These are phyloP conservation scores for Doryteuthis pealeii DNA, from an alignment of 1,140 invertebrate genomes.

Conservation along the genomic window DNA sequence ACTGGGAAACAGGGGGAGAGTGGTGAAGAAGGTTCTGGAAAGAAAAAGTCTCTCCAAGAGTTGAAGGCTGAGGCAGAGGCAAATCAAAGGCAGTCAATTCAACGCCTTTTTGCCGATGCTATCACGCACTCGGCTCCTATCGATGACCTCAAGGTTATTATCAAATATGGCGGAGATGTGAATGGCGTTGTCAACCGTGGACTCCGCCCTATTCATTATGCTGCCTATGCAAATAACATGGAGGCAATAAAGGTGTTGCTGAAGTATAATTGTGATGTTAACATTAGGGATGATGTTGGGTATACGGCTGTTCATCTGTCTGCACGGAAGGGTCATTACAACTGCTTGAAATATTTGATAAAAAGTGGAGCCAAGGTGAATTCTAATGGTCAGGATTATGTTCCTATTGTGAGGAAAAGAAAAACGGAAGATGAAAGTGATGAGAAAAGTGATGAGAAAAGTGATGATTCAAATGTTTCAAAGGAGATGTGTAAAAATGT, in stretches of 20 bases:
- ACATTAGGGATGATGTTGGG: conserved; percentile 84
- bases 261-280: conserved; percentile 74
- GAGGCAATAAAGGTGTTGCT: conserved; percentile 69
- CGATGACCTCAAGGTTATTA: conserved; percentile 70
- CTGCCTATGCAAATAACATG: conserved; percentile 80
- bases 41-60: too few species aligned
- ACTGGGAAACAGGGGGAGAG: too few species aligned
- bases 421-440: not conserved
- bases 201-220: conserved; percentile 86
- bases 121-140: conserved; percentile 84
- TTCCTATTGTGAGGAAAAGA: not conserved
- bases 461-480: not conserved
- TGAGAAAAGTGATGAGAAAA: not conserved
- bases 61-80: not conserved
- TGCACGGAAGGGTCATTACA: conserved; percentile 76
- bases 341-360: conserved; percentile 69
- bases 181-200: conserved; percentile 66
- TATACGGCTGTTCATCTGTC: conserved; percentile 86
- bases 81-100: conserved; percentile 45
- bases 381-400: conserved; percentile 61
- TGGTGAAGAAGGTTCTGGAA: too few species aligned
- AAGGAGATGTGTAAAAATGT: not conserved
- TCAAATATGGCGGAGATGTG: conserved; percentile 44
- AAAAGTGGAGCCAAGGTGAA: conserved; percentile 79
- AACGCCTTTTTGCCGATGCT: conserved; percentile 84